Evolutionary conservation across 2,888 invertebrate species (phyloP).

Genomic region (Volucella zonaria): DNA sequence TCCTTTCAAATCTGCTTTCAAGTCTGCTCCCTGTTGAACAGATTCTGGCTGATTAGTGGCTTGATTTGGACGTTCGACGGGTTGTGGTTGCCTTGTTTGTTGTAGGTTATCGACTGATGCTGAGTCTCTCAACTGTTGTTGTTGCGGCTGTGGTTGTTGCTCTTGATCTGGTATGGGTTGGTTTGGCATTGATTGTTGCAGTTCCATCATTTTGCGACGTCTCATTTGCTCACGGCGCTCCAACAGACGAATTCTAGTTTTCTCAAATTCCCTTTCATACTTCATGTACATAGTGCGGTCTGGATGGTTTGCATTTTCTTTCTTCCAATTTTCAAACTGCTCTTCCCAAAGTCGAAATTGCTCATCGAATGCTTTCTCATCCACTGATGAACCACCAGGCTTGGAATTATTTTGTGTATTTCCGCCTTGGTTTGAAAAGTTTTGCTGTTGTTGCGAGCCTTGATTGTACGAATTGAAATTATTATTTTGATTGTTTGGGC

Average conservation of each 20-base stretch:
- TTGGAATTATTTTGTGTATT: slow-evolving; percentile 35
- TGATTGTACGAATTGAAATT: slow-evolving; percentile 33
- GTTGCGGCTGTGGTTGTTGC: slow-evolving; percentile 8
- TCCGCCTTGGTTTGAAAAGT: slow-evolving; percentile 18
- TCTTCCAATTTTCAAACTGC: slow-evolving; percentile 95
- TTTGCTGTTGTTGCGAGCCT: slow-evolving; percentile 32
- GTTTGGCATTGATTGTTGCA: slow-evolving; percentile 58
- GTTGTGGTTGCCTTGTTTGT: slow-evolving; percentile 41
- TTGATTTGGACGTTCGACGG: neutral
- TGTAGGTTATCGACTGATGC: neutral
- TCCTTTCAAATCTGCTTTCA: neutral
- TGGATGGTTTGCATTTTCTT: slow-evolving; percentile 95
- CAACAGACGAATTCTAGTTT: slow-evolving; percentile 90
- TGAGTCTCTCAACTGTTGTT: neutral
- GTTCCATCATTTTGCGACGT: slow-evolving; percentile 81
- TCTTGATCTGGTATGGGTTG: neutral
- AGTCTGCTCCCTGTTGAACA: neutral
- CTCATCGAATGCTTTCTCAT: slow-evolving; percentile 93
- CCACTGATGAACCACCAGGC: slow-evolving; percentile 78
- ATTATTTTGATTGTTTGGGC: slow-evolving; percentile 26
- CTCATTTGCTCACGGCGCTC: slow-evolving; percentile 93
- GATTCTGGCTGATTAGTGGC: neutral
- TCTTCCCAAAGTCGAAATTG: slow-evolving; percentile 96
- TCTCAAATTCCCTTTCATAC: slow-evolving; percentile 94
- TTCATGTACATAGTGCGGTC: slow-evolving; percentile 93